These are phyloP conservation scores for Bombylius discolor DNA, from an alignment of 2,888 invertebrate species.

Conservation along the genomic window DNA sequence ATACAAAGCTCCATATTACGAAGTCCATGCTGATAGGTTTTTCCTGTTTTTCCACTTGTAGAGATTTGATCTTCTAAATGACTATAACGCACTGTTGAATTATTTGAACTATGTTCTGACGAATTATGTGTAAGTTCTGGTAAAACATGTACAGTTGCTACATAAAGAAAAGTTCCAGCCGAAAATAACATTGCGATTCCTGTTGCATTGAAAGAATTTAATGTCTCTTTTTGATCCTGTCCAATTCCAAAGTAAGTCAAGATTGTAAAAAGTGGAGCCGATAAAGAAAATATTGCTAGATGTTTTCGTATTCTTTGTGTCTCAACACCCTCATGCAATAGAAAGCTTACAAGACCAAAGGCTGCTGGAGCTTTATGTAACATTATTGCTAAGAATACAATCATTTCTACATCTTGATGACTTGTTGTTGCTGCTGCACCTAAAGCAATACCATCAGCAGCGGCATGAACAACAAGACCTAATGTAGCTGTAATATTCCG, in stretches of 20 bases:
- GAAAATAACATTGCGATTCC: slow-evolving; percentile 97
- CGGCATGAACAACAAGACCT: slow-evolving; percentile 95
- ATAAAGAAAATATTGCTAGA: slow-evolving; percentile 77
- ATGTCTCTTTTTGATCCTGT: slow-evolving; percentile 80
- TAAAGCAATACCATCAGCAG: slow-evolving; percentile 93
- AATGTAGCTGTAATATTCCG: slow-evolving; percentile 86
- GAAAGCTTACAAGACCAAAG: slow-evolving; percentile 94
- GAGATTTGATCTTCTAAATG: slow-evolving; percentile 22
- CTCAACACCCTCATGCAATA: slow-evolving; percentile 89
- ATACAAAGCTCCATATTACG: slow-evolving; percentile 66
- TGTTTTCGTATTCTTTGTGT: slow-evolving; percentile 73
- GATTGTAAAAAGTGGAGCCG: slow-evolving; percentile 82
- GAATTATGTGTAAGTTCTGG: slow-evolving; percentile 70
- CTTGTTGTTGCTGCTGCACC: slow-evolving; percentile 97
- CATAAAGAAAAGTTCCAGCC: slow-evolving; percentile 96
- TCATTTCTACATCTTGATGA: slow-evolving; percentile 91
- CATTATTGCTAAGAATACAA: slow-evolving; percentile 98
- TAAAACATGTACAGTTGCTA: slow-evolving; percentile 95
- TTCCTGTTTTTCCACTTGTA: slow-evolving; percentile 19
- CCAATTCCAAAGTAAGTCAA: slow-evolving; percentile 89
- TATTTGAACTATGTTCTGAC: slow-evolving; percentile 26
- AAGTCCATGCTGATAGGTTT: slow-evolving; percentile 40
- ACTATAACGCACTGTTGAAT: slow-evolving; percentile 12
- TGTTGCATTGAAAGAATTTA: slow-evolving; percentile 82
- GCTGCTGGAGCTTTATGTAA: slow-evolving; percentile 98